Evolutionary conservation across 2,797 vertebrate genomes (phyloP).

Genomic region (Balearica regulorum): DNA sequence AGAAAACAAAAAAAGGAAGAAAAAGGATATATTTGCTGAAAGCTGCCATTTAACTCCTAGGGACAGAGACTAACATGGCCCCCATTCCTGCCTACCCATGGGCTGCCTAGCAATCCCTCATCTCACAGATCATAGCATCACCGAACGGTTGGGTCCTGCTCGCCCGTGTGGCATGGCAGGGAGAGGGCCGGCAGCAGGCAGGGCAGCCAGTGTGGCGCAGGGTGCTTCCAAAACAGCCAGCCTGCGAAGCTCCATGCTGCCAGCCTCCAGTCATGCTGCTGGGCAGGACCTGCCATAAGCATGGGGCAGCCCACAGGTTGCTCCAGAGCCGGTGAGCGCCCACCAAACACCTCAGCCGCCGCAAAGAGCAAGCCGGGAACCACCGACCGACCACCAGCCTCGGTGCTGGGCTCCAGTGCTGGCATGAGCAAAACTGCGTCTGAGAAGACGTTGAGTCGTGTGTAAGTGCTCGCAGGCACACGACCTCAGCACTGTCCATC

Average conservation of each 20-base stretch:
- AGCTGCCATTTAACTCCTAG: background rate
- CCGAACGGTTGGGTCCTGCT: too few relatives aligned
- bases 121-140: background rate
- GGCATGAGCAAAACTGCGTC: fast-evolving
- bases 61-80: background rate
- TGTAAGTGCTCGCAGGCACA: background rate
- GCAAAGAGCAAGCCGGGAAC: background rate
- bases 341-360: fast-evolving
- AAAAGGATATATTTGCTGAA: background rate
- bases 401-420: fast-evolving
- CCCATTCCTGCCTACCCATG: background rate
- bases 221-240: background rate
- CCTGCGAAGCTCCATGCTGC: too few relatives aligned
- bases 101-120: background rate
- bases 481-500: background rate
- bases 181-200: background rate
- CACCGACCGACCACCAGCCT: fast-evolving
- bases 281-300: background rate
- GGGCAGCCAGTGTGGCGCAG: fast-evolving
- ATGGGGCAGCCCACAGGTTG: background rate
- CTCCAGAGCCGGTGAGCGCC: fast-evolving
- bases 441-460: fast-evolving
- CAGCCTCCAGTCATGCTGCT: background rate
- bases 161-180: fast-evolving
- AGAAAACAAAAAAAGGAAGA: background rate